A percentile compares a stretch with the other conserved stretches of the same genome.
Conservation (phyloP, 2,888 invertebrate species). For the Leucophora obtusa region DNA sequence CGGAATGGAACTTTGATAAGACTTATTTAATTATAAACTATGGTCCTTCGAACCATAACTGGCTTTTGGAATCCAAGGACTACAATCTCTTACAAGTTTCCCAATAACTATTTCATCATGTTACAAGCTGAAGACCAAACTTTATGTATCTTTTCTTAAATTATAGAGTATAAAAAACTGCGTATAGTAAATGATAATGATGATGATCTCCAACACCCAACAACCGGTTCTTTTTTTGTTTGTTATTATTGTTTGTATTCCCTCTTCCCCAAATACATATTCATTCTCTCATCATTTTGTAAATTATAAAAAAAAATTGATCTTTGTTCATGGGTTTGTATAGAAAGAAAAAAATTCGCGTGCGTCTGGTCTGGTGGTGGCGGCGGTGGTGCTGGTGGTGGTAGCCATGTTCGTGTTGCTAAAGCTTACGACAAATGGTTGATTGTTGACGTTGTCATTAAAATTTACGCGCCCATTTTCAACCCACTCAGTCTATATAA, state of each 20-base stretch:
- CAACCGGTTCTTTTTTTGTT: conserved; percentile 61
- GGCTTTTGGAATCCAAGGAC: background rate
- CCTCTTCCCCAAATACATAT: background rate
- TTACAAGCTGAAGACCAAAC: conserved; percentile 4
- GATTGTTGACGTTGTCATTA: conserved; percentile 62
- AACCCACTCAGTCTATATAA: conserved; percentile 73
- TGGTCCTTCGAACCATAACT: conserved; percentile 30
- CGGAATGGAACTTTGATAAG: too few relatives aligned
- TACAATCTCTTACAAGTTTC: background rate
- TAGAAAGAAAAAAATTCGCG: conserved; percentile 42
- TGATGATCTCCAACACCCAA: conserved; percentile 61
- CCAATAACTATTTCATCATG: background rate
- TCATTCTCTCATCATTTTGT: background rate
- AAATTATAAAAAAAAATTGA: conserved; percentile 19
- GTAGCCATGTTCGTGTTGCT: conserved; percentile 20
- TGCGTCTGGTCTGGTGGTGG: conserved; percentile 56
- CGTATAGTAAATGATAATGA: conserved; percentile 36
- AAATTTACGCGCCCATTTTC: conserved; percentile 75
- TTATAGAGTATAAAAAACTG: conserved; percentile 28
- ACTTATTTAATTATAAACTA: background rate
- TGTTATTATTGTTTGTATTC: conserved; percentile 27
- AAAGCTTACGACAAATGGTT: conserved; percentile 54
- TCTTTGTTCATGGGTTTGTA: conserved; percentile 45
- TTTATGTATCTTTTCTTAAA: conserved; percentile 2
- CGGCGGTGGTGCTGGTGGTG: conserved; percentile 67